phyloP scores from a whole-genome alignment of 2,888 invertebrate genomes.

The Cephus nigrinus region DNA sequence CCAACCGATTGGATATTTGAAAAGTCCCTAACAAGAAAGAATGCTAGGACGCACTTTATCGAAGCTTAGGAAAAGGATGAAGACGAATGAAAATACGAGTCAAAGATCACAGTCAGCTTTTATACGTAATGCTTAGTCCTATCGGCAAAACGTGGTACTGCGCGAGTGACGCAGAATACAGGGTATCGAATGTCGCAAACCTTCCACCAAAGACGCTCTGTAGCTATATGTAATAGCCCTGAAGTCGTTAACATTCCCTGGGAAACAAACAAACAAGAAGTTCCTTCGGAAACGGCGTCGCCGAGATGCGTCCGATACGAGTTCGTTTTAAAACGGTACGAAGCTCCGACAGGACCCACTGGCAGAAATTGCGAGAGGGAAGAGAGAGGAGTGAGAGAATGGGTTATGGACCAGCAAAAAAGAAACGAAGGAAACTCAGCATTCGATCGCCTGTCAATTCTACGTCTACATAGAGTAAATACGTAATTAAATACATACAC shows the following conservation, averaged over 20 bases:
- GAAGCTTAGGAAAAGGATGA: neutral
- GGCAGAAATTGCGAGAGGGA: neutral
- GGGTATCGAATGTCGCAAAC: neutral
- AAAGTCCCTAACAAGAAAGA: neutral
- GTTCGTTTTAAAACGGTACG: neutral
- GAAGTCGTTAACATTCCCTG: neutral
- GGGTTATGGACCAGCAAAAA: neutral
- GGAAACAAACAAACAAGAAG: neutral
- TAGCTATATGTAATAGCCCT: neutral
- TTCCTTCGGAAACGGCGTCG: neutral
- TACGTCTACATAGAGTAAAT: neutral
- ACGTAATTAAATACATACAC: neutral
- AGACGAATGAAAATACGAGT: neutral
- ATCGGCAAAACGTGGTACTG: neutral
- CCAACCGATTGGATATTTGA: neutral
- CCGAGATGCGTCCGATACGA: neutral
- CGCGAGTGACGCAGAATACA: neutral
- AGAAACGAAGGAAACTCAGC: neutral
- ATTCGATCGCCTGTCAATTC: neutral
- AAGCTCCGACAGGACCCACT: neutral
- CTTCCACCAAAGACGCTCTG: neutral
- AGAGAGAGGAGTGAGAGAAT: neutral
- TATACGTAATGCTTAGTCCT: neutral
- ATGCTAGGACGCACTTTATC: neutral
- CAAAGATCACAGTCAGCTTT: neutral